Evolutionary conservation across 2,113 vertebrate genomes (phyloP).

Genomic region (Ciconia stormi): DNA sequence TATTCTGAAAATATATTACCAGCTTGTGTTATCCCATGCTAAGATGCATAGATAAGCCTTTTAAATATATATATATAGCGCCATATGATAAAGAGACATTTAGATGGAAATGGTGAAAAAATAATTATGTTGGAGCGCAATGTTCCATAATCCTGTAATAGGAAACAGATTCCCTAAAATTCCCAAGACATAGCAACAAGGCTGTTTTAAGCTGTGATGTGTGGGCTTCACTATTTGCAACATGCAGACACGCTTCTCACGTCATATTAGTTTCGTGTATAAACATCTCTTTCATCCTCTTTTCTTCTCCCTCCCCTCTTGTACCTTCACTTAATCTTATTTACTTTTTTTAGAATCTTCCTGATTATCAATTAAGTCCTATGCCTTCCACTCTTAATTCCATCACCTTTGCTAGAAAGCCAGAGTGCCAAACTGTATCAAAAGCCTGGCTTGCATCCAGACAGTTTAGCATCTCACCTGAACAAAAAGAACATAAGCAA

Average conservation of each 20-base stretch:
- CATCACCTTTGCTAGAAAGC: slow-evolving; percentile 38
- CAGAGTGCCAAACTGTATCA: neutral
- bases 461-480: neutral
- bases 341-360: slow-evolving; percentile 38
- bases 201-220: neutral
- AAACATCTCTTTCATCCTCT: slow-evolving; percentile 22
- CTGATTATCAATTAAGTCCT: slow-evolving; percentile 14
- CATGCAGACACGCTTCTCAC: neutral
- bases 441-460: neutral
- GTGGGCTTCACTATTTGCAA: neutral
- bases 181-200: neutral
- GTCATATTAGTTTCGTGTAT: neutral
- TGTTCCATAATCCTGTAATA: neutral
- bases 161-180: neutral
- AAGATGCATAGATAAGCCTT: neutral
- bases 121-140: neutral
- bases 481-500: neutral
- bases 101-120: neutral
- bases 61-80: neutral
- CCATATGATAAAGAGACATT: neutral
- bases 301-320: neutral
- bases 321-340: slow-evolving; percentile 38
- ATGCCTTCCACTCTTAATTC: neutral
- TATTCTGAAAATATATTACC: neutral
- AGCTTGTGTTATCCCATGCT: neutral